A percentile compares a stretch with the other conserved stretches of the same genome.
phyloP scores from a whole-genome alignment of 2,113 vertebrate genomes.

The Arenaria interpres region DNA sequence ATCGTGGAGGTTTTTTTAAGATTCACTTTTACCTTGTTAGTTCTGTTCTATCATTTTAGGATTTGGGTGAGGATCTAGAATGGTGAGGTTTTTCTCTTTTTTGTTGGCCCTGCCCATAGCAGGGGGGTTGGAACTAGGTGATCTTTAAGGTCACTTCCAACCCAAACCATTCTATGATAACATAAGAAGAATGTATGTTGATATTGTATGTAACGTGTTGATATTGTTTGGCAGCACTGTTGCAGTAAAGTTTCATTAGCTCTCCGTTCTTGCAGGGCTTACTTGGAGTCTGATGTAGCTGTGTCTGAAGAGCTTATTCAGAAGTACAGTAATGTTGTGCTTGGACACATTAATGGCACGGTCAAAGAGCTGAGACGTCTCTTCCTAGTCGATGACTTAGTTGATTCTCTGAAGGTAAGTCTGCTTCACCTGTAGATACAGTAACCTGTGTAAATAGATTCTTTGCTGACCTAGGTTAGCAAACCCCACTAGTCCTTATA shows the following conservation, averaged over 20 bases:
- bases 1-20: not conserved
- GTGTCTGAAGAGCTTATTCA: constrained; percentile 88
- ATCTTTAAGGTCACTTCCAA: not conserved
- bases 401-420: constrained; percentile 96
- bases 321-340: constrained; percentile 88
- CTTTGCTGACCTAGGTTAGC: not conserved
- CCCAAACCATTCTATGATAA: not conserved
- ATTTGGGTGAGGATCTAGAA: no score
- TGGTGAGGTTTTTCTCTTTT: not conserved
- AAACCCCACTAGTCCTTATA: not conserved
- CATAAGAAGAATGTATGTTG: fast-evolving
- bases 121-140: not conserved
- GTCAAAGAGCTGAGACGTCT: constrained; percentile 88
- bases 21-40: not conserved
- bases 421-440: not conserved
- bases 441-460: not conserved
- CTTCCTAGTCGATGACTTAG: constrained; percentile 95
- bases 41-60: not conserved
- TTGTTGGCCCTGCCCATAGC: not conserved
- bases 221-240: not conserved
- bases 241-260: not conserved
- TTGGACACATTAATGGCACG: constrained; percentile 84
- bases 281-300: constrained; percentile 87
- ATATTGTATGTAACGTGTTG: not conserved
- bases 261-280: constrained; percentile 76